Percentiles rank a stretch among this genome's conserved stretches.
phyloP scores from a whole-genome alignment of 2,888 invertebrate genomes.

The Periphyllus acericola region DNA sequence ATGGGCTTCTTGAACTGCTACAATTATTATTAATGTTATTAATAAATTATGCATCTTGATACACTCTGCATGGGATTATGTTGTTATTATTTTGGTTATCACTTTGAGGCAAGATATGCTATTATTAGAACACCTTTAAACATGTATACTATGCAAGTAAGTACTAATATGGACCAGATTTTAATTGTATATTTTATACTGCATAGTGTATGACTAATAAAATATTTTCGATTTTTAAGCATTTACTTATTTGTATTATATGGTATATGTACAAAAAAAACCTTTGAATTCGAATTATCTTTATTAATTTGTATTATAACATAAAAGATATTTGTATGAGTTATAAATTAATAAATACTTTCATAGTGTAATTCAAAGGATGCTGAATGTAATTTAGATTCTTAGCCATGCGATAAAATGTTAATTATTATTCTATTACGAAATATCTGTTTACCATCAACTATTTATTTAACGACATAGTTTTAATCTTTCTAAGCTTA shows the following conservation, averaged over 20 bases:
- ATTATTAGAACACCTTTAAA: constrained; percentile 29
- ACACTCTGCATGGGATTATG: background rate
- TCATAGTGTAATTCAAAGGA: background rate
- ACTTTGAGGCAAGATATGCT: background rate
- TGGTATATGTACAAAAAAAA: background rate
- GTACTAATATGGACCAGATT: constrained; percentile 20
- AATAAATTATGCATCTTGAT: background rate
- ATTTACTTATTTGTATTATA: background rate
- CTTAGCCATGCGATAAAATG: background rate
- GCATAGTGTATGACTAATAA: background rate
- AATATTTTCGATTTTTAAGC: background rate
- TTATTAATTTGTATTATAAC: too few relatives aligned
- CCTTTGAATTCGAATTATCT: too few relatives aligned
- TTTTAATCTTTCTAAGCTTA: background rate
- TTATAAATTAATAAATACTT: too few relatives aligned
- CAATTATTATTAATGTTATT: constrained; percentile 2
- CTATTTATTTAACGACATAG: too few relatives aligned
- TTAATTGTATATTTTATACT: background rate
- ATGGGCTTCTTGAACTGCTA: constrained; percentile 7
- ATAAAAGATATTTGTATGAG: too few relatives aligned
- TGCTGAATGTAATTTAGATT: background rate
- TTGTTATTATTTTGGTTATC: constrained; percentile 3
- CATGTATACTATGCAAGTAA: background rate
- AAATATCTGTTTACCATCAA: too few relatives aligned
- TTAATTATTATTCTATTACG: too few relatives aligned